Evolutionary conservation across 2,797 vertebrate genomes (phyloP), one percentile per base, ranked within the genome.

Genomic region (Centroberyx gerrardi): DNA sequence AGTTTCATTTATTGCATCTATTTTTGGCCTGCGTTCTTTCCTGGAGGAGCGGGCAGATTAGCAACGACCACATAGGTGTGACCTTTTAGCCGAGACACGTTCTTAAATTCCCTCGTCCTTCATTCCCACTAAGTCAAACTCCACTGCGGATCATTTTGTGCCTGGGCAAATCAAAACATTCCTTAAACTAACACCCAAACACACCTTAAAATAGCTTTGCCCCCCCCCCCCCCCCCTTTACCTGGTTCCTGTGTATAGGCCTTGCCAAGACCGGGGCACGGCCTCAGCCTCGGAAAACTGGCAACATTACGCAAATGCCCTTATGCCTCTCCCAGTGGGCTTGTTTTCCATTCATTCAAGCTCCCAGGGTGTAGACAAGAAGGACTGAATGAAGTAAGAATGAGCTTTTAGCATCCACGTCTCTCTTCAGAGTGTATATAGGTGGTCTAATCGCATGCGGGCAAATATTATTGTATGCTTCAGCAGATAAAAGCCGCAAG

Each of bases 1-100:
- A 55, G 82, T 85, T 80, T 78, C 40, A 15, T 82, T 85, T 73
- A 80, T 66, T 22, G 22, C 33, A 2, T 75, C 73, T 83, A 74
- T 82, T 83, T 81, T 54, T 48, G 61, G 33, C 49, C 22, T 0
- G 0, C 10, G 18, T 13, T 66, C 28, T 40, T 76, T 63, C 51
- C 78, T 68, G 49, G 33, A 59, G 58, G 0, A 42, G 22, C 3
- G 4, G 46, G 29, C 1, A 13, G 33, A 40, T 53, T 66, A 29
- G 27, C 6, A 54, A 46, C 51, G 15, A 33, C 46, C 28, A 17
- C n/a, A 33, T 33, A 18, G 22, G 8, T 52, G 49, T 54, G 8
- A 42, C 22, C 2, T 33, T 54, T 65, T 1, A 1, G 59, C 51
- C 62, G 51, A 36, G 64, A 76, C 81, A 78, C 0, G 2, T 31